These are phyloP conservation scores for Eristalinus aeneus DNA, from an alignment of 2,888 invertebrate genomes.

Conservation along the genomic window DNA sequence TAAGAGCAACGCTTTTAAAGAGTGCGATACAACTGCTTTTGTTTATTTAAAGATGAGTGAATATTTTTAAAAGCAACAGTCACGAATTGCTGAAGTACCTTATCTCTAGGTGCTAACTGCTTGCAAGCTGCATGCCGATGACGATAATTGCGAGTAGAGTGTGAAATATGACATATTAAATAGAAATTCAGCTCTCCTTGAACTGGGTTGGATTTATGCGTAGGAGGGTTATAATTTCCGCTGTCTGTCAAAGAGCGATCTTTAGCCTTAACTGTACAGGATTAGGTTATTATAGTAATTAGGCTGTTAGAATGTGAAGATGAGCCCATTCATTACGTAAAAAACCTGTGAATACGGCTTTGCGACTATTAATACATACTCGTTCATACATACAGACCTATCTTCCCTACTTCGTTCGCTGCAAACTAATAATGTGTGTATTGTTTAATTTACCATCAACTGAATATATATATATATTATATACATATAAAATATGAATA, in stretches of 20 bases:
- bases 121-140: slow-evolving; percentile 10
- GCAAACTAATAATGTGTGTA: no score
- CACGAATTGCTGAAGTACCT: slow-evolving; percentile 42
- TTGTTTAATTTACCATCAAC: no score
- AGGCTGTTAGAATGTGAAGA: slow-evolving; percentile 10
- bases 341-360: no score
- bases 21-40: background rate
- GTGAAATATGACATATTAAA: slow-evolving; percentile 32
- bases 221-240: slow-evolving; percentile 43
- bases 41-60: background rate
- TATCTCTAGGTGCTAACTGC: slow-evolving; percentile 40
- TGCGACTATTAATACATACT: no score
- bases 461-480: no score
- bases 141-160: background rate
- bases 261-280: slow-evolving; percentile 10
- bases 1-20: no score
- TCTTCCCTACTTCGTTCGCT: no score
- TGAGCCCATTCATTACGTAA: background rate
- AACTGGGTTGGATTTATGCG: slow-evolving; percentile 32
- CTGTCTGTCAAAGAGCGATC: slow-evolving; percentile 35
- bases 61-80: slow-evolving; percentile 47
- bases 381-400: no score
- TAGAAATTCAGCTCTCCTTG: slow-evolving; percentile 6
- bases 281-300: slow-evolving; percentile 23
- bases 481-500: no score